Conservation (phyloP, 2,797 vertebrate genomes). For the Melanotaenia maccullochi region DNA sequence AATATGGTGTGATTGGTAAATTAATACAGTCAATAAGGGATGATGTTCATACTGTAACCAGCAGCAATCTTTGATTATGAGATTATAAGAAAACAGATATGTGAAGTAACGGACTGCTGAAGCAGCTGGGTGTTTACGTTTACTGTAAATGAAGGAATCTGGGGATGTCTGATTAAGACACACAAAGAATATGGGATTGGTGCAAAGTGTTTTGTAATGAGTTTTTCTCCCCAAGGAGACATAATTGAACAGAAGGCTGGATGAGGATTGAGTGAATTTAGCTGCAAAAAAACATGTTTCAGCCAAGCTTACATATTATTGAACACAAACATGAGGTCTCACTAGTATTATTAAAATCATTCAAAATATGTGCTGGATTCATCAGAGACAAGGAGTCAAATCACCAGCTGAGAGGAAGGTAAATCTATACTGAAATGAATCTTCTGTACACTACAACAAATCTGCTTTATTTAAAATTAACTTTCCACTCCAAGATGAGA, state of each 20-base stretch:
- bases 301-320: not conserved
- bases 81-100: constrained; percentile 9
- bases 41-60: constrained; percentile 1
- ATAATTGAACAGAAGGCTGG: constrained; percentile 30
- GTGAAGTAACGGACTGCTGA: constrained; percentile 10
- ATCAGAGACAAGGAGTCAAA: constrained; percentile 7
- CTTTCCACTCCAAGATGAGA: no score
- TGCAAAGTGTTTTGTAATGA: constrained; percentile 69
- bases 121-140: constrained; percentile 34
- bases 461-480: no score
- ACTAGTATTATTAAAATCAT: not conserved
- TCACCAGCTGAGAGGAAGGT: constrained; percentile 25
- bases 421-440: constrained; percentile 42
- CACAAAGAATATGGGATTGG: constrained; percentile 37
- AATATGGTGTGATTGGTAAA: not conserved
- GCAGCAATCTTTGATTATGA: constrained; percentile 26
- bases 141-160: constrained; percentile 45
- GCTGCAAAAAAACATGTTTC: not conserved
- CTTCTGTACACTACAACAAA: no score
- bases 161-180: constrained; percentile 52
- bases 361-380: not conserved
- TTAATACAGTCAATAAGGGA: not conserved
- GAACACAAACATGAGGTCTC: not conserved
- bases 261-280: constrained; percentile 10
- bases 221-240: constrained; percentile 50